A percentile compares a stretch with the other conserved stretches of the same genome.
phyloP scores from a whole-genome alignment of 1,140 invertebrate genomes.

The Protaetia brevitarsis region DNA sequence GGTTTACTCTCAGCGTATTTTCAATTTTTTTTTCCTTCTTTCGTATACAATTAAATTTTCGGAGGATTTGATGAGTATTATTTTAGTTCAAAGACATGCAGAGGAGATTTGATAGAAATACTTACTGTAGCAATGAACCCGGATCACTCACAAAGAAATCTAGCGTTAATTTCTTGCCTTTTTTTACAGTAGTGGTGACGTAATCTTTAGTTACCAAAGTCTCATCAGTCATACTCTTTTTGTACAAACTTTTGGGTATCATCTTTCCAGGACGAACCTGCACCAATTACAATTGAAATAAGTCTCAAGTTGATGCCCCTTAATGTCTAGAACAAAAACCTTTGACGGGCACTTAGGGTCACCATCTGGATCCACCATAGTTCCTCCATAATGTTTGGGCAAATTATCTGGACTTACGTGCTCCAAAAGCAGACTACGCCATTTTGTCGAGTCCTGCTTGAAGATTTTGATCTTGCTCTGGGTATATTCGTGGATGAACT shows the following conservation, averaged over 20 bases:
- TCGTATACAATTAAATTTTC: background rate
- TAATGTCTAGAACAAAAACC: constrained; percentile 46
- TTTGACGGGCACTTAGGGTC: constrained; percentile 69
- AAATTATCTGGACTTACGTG: constrained; percentile 67
- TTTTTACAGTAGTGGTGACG: constrained; percentile 64
- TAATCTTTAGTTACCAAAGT: constrained; percentile 52
- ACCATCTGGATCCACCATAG: constrained; percentile 70
- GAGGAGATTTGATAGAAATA: background rate
- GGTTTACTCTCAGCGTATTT: no score
- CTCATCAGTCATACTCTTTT: constrained; percentile 53
- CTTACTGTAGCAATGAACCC: constrained; percentile 66
- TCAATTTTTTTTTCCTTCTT: no score
- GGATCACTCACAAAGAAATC: constrained; percentile 61
- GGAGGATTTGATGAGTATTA: background rate
- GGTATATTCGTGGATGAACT: constrained; percentile 86
- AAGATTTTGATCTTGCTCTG: constrained; percentile 85
- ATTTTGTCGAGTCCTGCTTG: constrained; percentile 71
- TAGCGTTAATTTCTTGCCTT: constrained; percentile 70
- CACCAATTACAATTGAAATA: constrained; percentile 51
- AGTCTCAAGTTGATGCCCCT: background rate
- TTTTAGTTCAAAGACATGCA: background rate
- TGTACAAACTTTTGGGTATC: constrained; percentile 72
- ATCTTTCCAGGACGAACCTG: constrained; percentile 74
- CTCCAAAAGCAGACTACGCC: constrained; percentile 68
- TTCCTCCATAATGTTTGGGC: constrained; percentile 81